Base-by-base conservation (phyloP, 2,113 vertebrate genomes). In the Peromyscus maniculatus region DNA sequence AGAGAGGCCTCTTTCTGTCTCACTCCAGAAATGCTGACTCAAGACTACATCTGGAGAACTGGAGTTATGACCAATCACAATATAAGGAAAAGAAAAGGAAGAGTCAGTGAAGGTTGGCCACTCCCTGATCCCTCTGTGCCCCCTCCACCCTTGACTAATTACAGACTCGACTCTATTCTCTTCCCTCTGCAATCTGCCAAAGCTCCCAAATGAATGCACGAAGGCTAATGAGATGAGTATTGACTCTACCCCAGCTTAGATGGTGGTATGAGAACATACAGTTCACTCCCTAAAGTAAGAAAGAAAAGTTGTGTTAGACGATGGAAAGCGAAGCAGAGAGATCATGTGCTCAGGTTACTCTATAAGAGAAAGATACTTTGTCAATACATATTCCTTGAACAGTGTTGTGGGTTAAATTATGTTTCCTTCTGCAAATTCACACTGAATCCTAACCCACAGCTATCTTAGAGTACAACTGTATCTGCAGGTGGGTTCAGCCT, bases 161-260 rank as follows among this genome's bases (percentile, higher is more conserved):
- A 87, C 13, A 94, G 39, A 72, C 19, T 86, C 75, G 15, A 0
- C 8, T 71, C 57, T 80, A 0, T 28, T 75, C 24, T 64, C 46
- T 80, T 92, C 28, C 66, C 43, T 24, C 66, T 57, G 52, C 74
- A 36, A 6, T n/a, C 3, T 79, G 62, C 64, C 83, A 57, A 82
- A 83, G 79, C 57, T 95, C 57, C 84, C 83, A 89, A 71, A 83
- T 66, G 75, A 97, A 91, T 43, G 75, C 52, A 66, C 79, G 59
- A 75, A 26, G 66, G 80, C 19, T 67, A 66, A 67, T 11, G 24
- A 83, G 36, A 49, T 67, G 89, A 28, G 67, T 62, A 59, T 36
- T n/a, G 33, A 91, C 43, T 28, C 39, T 5, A 16, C 92, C 94
- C 82, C 94, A 43, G 62, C 43, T 74, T 17, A 80, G 80, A 52